Evolutionary conservation across 1,140 invertebrate genomes (phyloP).

Genomic region (Diorhabda sublineata): DNA sequence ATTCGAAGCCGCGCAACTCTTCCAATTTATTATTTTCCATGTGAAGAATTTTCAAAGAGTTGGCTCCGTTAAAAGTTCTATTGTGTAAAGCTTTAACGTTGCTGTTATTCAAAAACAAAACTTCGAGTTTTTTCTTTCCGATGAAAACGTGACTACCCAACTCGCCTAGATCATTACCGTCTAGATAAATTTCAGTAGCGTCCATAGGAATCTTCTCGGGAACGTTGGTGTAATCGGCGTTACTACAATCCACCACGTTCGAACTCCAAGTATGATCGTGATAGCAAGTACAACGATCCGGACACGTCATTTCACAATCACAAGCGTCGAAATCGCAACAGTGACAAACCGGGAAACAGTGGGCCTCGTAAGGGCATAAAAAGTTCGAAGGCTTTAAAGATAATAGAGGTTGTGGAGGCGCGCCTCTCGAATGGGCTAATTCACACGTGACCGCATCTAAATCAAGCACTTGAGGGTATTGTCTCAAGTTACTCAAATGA

Average conservation of each 20-base stretch:
- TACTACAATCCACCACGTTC: slow-evolving; percentile 86
- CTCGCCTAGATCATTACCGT: slow-evolving; percentile 77
- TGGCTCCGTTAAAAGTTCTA: slow-evolving; percentile 78
- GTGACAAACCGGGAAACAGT: slow-evolving; percentile 84
- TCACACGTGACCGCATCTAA: slow-evolving; percentile 77
- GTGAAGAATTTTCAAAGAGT: slow-evolving; percentile 70
- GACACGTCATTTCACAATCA: slow-evolving; percentile 89
- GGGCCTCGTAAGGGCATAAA: slow-evolving; percentile 81
- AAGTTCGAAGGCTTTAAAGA: slow-evolving; percentile 78
- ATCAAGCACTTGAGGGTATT: slow-evolving; percentile 81
- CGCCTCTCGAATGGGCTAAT: slow-evolving; percentile 69
- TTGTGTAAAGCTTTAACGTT: slow-evolving; percentile 75
- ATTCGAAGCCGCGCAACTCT: slow-evolving; percentile 70
- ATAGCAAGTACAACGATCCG: slow-evolving; percentile 80
- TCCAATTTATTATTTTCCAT: slow-evolving; percentile 76
- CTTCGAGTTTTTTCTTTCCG: slow-evolving; percentile 78
- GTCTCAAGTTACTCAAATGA: slow-evolving; percentile 62
- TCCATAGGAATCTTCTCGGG: slow-evolving; percentile 84
- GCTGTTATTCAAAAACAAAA: slow-evolving; percentile 78
- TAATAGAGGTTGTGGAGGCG: slow-evolving; percentile 67
- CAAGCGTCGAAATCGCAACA: slow-evolving; percentile 89
- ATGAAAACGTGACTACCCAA: slow-evolving; percentile 81
- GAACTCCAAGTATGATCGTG: slow-evolving; percentile 88
- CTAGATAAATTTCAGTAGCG: slow-evolving; percentile 82
- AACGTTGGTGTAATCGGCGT: slow-evolving; percentile 64